These are phyloP conservation scores for Urocynchramus pylzowi DNA, from an alignment of 2,113 vertebrate species.

Conservation along the genomic window DNA sequence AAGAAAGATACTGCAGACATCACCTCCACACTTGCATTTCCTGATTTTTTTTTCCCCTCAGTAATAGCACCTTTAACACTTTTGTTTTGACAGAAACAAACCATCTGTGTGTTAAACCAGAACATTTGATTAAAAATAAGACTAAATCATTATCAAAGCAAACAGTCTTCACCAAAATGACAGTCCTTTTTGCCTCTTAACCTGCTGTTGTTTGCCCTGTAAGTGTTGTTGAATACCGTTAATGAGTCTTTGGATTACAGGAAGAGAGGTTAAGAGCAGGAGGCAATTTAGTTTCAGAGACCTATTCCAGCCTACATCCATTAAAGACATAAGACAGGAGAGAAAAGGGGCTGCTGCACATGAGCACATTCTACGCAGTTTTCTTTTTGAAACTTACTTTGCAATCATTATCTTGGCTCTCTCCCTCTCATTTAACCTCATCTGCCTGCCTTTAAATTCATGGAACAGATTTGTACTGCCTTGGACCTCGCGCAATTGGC, in stretches of 20 bases:
- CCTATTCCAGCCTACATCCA: not conserved
- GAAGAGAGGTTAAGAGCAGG: not conserved
- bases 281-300: constrained; percentile 19
- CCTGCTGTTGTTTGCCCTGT: not conserved
- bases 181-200: not conserved
- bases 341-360: not conserved
- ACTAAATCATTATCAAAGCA: not conserved
- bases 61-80: not conserved
- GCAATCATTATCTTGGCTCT: constrained; percentile 69
- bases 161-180: not conserved
- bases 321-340: not conserved
- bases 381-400: constrained; percentile 61
- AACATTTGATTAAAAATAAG: not conserved
- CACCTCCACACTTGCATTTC: not conserved
- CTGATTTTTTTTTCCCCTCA: not conserved
- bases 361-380: constrained; percentile 52
- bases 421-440: constrained; percentile 73
- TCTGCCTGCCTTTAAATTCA: constrained; percentile 72
- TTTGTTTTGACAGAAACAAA: not conserved
- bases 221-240: not conserved
- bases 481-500: constrained; percentile 70
- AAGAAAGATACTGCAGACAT: not conserved
- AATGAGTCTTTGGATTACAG: not conserved
- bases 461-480: constrained; percentile 68
- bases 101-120: not conserved